These are phyloP conservation scores for Tortrix viridana DNA, from an alignment of 2,888 invertebrate species.

Conservation along the genomic window DNA sequence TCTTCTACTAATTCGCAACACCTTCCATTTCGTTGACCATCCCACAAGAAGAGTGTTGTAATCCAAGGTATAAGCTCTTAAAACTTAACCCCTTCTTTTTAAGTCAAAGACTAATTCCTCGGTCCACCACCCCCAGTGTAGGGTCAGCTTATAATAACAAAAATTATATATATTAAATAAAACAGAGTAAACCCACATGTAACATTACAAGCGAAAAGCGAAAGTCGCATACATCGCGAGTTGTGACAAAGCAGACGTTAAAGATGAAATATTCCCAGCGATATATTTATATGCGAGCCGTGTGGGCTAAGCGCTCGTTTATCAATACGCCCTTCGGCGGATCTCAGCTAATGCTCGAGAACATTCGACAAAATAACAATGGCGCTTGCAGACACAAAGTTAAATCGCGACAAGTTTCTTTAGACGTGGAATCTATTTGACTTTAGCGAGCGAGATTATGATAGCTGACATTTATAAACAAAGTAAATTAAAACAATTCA, in stretches of 20 bases:
- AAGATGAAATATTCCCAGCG: conserved; percentile 69
- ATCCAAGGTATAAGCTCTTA: too few relatives aligned
- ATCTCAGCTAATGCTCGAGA: conserved; percentile 44
- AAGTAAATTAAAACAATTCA: too few relatives aligned
- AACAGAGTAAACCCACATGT: background rate
- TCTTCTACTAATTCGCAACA: too few relatives aligned
- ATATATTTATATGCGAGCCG: conserved; percentile 73
- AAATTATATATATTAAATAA: too few relatives aligned
- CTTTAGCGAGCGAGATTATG: background rate
- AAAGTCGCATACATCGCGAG: conserved; percentile 9
- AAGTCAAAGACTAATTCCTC: too few relatives aligned
- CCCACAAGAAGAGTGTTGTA: too few relatives aligned
- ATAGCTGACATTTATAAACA: background rate
- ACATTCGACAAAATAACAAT: conserved; percentile 39
- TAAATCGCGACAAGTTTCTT: conserved; percentile 19
- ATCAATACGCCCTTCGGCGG: conserved; percentile 72
- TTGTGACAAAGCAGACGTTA: conserved; percentile 49
- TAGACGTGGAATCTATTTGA: conserved; percentile 1
- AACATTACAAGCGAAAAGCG: background rate
- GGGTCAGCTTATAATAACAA: too few relatives aligned
- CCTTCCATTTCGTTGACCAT: too few relatives aligned
- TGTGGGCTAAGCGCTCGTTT: conserved; percentile 66
- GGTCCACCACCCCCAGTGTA: too few relatives aligned
- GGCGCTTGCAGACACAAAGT: conserved; percentile 35
- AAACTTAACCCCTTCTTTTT: too few relatives aligned